Evolutionary conservation across 2,113 vertebrate genomes (phyloP), one percentile per base, ranked within the genome.

Genomic region (Poeciliopsis retropinna): DNA sequence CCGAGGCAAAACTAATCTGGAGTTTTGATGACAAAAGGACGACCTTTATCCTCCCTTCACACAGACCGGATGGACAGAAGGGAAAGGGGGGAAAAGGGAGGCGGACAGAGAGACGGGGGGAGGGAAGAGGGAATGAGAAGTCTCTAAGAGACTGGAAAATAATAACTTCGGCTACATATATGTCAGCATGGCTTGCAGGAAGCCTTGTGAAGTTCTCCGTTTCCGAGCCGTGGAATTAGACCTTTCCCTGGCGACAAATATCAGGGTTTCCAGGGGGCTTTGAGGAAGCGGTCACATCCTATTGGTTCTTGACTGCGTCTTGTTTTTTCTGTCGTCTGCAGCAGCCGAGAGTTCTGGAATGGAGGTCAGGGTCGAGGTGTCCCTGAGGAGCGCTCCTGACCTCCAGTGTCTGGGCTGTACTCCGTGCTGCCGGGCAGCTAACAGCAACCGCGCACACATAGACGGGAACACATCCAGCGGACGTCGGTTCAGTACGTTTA

Each of bases 1-100:
- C 88, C 88, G 86, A 92, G 88, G 91, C 91, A 92, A 92, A 92
- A 92, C 92, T 90, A 93, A 94, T 94, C 91, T 93, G 88, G 86
- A 90, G 90, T 91, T 93, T 90, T 93, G 93, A 93, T 91, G 92
- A 93, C 92, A 91, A 90, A 92, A 89, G 87, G 80, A 90, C 88
- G 87, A 93, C 93, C 93, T 94, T 93, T 92, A 92, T 92, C 87
- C 87, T 83, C 79, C 90, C 89, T 83, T 70, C 90, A 83, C 84
- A 82, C 75, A 69, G 34, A 34, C 82, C 34, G 81, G 85, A 81
- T 69, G 81, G 85, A 86, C 80, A 76, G 85, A 85, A 67, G 31
- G 70, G 73, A 64, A 82, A 72, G 64, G 75, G 76, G 29, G 70
- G 73, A 54, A 80, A 67, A 67, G 75, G 76, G 75, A 85, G 79